Evolutionary conservation across 2,113 vertebrate genomes (phyloP), one percentile per base, ranked within the genome.

Genomic region (Sinocyclocheilus grahami): DNA sequence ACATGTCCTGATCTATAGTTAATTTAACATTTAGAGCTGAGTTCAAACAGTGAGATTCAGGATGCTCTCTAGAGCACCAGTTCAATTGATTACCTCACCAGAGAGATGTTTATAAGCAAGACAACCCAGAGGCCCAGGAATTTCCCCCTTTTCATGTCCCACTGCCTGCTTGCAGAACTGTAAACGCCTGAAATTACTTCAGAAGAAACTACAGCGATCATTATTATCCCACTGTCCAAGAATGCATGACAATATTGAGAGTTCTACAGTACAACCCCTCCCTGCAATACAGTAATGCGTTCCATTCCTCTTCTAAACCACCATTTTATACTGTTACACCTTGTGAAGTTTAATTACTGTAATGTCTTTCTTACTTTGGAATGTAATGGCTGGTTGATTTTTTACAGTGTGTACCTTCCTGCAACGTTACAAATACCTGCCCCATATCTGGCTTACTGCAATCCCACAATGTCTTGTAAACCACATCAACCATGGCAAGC

Each of bases 181-280:
- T 79, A 85, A 78, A 72, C 42, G 60, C 62, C 75, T 76, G 77
- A 76, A 60, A 58, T 13, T 10, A 3, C 6, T 74, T 67, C 22
- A n/a, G 48, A 69, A 67, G 75, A 78, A 78, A 58, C 30, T 58
- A 67, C 76, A 79, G 24, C 67, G 63, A 71, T 87, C 72, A 46
- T 33, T 82, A 80, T 94, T 91, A 93, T 86, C 11, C 67, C 82
- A 90, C 74, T 27, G 88, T 77, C 3, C 14, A 91, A 86, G 91
- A 93, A 93, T 93, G 88, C 81, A 88, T 88, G 89, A 92, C 87
- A 55, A 22, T 87, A 89, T 85, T 30, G 46, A 86, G 83, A 30
- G 55, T 74, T 67, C 11, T 58, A 60, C 48, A 72, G 53, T 13
- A 51, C 60, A 42, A 51, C 27, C 84, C 81, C 89, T 91, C 86